phyloP scores from a whole-genome alignment of 2,797 vertebrate genomes.

The Caiman crocodilus region DNA sequence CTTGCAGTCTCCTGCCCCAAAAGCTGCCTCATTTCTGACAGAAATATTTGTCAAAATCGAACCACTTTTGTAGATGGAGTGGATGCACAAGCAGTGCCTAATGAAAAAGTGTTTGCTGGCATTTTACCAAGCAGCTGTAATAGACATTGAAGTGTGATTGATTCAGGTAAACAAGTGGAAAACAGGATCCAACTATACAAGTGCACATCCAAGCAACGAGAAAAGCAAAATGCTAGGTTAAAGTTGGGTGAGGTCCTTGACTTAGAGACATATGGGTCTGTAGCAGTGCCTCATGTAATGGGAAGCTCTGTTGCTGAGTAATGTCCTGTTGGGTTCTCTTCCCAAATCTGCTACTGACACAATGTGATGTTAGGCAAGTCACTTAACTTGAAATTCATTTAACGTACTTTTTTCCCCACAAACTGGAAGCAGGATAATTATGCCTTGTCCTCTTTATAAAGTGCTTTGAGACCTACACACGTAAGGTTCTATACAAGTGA shows the following conservation, averaged over 20 bases:
- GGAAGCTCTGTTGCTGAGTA: not conserved
- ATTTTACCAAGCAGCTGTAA: conserved; percentile 32
- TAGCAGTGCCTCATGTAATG: not conserved
- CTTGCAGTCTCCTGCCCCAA: conserved; percentile 33
- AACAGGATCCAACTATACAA: not conserved
- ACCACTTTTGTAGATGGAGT: not conserved
- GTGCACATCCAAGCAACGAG: not conserved
- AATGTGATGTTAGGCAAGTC: not conserved
- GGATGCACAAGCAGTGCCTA: accelerated
- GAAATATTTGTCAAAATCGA: conserved; percentile 52
- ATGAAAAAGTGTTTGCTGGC: not conserved
- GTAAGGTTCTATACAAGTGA: not conserved
- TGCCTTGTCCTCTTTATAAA: not conserved
- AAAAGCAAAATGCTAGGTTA: not conserved
- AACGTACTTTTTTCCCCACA: not conserved
- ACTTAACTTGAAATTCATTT: not conserved
- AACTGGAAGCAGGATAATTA: conserved; percentile 7
- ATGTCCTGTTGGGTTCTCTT: not conserved
- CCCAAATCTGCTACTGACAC: not conserved
- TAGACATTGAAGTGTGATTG: not conserved
- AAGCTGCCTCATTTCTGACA: not conserved
- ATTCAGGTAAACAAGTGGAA: conserved; percentile 49
- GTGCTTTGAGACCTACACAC: not conserved
- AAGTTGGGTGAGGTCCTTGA: not conserved
- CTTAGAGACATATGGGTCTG: not conserved